Evolutionary conservation across 23 tunicate genomes (phyloP).

Genomic region (Halocynthia aurantium): DNA sequence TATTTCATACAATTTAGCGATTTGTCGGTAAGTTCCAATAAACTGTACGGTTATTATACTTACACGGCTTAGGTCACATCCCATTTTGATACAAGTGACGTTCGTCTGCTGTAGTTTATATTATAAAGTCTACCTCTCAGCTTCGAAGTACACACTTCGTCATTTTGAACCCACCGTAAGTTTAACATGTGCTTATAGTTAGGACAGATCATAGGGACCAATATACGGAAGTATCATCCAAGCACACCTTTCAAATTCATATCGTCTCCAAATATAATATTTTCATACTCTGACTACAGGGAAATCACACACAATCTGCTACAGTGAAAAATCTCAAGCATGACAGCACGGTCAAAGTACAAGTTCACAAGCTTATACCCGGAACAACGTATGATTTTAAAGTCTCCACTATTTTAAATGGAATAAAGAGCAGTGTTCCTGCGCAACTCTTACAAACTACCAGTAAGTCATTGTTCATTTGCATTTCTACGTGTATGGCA

Average conservation of each 20-base stretch:
- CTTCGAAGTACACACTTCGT: no score
- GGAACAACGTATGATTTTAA: slow-evolving; percentile 55
- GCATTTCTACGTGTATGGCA: no score
- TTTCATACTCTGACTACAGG: not conserved
- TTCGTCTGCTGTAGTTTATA: no score
- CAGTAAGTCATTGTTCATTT: slow-evolving; percentile 19
- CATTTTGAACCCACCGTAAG: no score
- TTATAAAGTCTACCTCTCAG: no score
- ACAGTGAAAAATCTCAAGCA: slow-evolving; percentile 11
- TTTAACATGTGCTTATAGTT: no score
- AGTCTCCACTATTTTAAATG: slow-evolving; percentile 30
- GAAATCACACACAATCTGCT: not conserved
- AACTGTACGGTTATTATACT: no score
- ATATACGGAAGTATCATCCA: no score
- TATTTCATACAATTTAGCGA: slow-evolving; percentile 6
- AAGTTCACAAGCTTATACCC: slow-evolving; percentile 31
- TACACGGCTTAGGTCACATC: no score
- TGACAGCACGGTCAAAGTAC: slow-evolving; percentile 18
- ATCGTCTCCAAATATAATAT: not conserved
- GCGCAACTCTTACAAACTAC: slow-evolving; percentile 52
- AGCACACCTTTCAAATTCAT: no score
- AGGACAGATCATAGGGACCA: no score
- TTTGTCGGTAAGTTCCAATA: not conserved
- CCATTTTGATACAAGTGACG: no score
- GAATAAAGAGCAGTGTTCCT: slow-evolving; percentile 12